Evolutionary conservation across 2,888 invertebrate species (phyloP).

Genomic region (Glaucopsyche alexis): DNA sequence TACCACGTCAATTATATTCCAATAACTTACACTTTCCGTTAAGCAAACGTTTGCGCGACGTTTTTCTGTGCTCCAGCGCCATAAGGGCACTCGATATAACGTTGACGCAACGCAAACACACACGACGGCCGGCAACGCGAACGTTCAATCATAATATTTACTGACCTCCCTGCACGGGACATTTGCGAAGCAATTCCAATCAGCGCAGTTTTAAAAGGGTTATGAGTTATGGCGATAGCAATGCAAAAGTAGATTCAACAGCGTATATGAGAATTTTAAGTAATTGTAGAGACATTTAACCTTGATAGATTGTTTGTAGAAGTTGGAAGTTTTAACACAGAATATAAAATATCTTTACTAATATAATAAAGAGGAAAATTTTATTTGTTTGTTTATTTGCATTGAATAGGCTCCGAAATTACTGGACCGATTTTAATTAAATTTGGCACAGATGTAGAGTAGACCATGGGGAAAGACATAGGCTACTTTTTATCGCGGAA

Average conservation of each 20-base stretch:
- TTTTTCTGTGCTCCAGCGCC: slow-evolving; percentile 7
- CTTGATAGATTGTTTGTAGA: no score
- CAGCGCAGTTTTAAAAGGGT: slow-evolving; percentile 9
- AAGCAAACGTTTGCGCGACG: slow-evolving; percentile 2
- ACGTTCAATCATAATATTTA: slow-evolving; percentile 22
- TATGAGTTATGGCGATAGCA: background rate
- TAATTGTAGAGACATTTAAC: background rate
- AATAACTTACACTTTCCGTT: slow-evolving; percentile 14
- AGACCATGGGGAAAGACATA: no score
- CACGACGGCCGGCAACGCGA: no score
- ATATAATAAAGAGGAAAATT: no score
- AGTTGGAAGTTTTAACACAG: no score
- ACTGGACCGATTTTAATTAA: no score
- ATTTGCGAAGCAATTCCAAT: slow-evolving; percentile 2
- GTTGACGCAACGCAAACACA: background rate
- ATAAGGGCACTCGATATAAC: slow-evolving; percentile 6
- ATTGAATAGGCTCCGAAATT: no score
- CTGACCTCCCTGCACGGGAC: slow-evolving; percentile 16
- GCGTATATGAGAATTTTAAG: background rate
- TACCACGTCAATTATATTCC: slow-evolving; percentile 5
- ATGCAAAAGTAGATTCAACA: background rate
- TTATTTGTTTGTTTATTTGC: no score
- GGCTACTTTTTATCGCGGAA: no score
- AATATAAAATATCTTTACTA: no score
- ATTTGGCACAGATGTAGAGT: no score